Base-by-base conservation (phyloP, 1,140 invertebrate genomes). In the Cotesia typhae region DNA sequence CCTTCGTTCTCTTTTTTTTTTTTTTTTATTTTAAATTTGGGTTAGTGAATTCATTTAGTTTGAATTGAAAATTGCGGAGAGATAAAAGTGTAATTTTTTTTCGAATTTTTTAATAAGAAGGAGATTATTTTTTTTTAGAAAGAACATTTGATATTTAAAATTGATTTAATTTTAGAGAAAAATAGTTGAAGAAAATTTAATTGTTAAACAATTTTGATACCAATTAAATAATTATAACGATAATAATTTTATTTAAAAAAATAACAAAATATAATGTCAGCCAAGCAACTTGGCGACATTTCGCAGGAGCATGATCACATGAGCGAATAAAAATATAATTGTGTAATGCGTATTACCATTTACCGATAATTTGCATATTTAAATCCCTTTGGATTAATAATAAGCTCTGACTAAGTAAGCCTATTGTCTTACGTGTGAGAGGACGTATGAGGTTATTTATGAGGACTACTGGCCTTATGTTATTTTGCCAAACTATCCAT, bases 341-440 rank as follows among this genome's bases (percentile, higher is more conserved):
- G 70, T 63, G 70, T 59, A 74, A 71, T 66, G 47, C 28, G 53
- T 57, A 76, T 73, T 71, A 73, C 59, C 69, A 73, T 73, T 73
- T 73, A 65, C 68, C 71, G 38, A 70, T 71, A 77, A 77, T 79
- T 79, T 79, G 75, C 76, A 77, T 80, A 79, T 47, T 47, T 75
- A 80, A 77, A 78, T 78, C 75, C 77, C 76, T 77, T 74, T 75
- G 68, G 74, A 77, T 80, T 76, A 77, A 75, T 75, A 72, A 60
- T 69, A 73, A 74, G 59, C 72, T 28, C 2, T 28, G 28, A 2
- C 28, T 28, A 28, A 28, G 28, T 28, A 28, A 28, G 28, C 3
- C 75, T 74, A 78, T 76, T 73, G 75, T 76, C 76, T 76, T 77
- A 75, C 75, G 74, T 37, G 74, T 72, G 73, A 74, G 69, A 38